These are phyloP conservation scores for Zophobas atratus DNA, from an alignment of 1,140 invertebrate species.

Conservation along the genomic window DNA sequence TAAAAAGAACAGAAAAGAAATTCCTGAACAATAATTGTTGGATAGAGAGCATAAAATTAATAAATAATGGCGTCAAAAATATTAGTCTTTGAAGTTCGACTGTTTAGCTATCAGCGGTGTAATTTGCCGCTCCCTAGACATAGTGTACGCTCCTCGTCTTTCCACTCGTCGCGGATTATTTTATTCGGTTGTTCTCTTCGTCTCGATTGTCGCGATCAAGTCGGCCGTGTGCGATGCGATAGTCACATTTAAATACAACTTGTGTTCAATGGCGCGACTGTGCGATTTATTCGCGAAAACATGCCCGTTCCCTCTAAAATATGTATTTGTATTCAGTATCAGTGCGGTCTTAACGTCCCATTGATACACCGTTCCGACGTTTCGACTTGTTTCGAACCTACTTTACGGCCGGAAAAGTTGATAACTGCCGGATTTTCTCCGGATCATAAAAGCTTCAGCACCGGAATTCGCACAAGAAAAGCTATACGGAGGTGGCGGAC, in stretches of 20 bases:
- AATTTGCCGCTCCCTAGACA: constrained; percentile 9
- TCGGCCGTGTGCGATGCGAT: constrained; percentile 58
- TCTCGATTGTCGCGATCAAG: constrained; percentile 54
- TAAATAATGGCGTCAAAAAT: too few relatives aligned
- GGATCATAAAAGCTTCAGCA: constrained; percentile 1
- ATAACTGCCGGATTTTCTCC: constrained; percentile 56
- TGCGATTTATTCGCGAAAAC: constrained; percentile 57
- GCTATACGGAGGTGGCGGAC: neutral
- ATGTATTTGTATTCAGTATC: constrained; percentile 63
- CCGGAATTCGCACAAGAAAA: constrained; percentile 6
- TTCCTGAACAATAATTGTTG: too few relatives aligned
- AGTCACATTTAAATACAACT: constrained; percentile 60
- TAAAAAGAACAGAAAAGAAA: neutral
- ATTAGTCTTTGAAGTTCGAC: neutral
- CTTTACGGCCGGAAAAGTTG: constrained; percentile 57
- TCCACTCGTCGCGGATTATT: constrained; percentile 50
- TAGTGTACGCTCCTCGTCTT: neutral
- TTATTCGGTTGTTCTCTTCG: constrained; percentile 51
- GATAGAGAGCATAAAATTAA: too few relatives aligned
- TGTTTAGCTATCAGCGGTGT: neutral
- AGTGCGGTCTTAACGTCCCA: constrained; percentile 52
- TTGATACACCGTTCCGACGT: constrained; percentile 54
- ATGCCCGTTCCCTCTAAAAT: constrained; percentile 57
- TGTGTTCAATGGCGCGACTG: constrained; percentile 53
- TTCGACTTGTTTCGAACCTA: constrained; percentile 52